Conservation (phyloP, 2,888 invertebrate species). For the Amblyjoppa fuscipennis region DNA sequence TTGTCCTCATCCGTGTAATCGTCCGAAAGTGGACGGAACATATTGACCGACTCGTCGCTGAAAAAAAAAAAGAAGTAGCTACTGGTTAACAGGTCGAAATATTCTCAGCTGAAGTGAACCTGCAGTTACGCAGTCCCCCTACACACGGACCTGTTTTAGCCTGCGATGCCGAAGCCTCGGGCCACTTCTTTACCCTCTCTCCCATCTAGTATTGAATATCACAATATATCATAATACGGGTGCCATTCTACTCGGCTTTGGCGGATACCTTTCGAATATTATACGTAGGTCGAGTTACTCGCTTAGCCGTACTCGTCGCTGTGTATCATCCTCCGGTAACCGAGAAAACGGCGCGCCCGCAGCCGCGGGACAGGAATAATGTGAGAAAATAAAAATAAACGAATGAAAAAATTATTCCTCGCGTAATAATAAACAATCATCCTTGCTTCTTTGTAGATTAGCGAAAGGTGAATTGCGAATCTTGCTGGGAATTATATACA, state of each 20-base stretch:
- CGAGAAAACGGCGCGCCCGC: neutral
- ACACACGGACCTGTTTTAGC: slow-evolving; percentile 42
- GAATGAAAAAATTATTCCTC: slow-evolving; percentile 3
- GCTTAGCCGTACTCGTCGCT: slow-evolving; percentile 14
- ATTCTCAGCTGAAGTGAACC: slow-evolving; percentile 24
- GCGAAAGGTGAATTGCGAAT: slow-evolving; percentile 37
- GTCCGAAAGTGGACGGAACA: slow-evolving; percentile 47
- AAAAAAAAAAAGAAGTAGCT: slow-evolving; percentile 31
- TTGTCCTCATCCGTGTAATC: slow-evolving; percentile 48
- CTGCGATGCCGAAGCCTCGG: slow-evolving; percentile 49
- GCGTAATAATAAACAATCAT: slow-evolving; percentile 45
- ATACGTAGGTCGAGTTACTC: slow-evolving; percentile 67
- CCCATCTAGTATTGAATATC: slow-evolving; percentile 76
- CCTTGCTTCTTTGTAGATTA: slow-evolving; percentile 8
- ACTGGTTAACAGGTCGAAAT: slow-evolving; percentile 36
- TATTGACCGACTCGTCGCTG: slow-evolving; percentile 36
- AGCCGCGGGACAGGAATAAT: neutral
- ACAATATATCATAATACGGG: slow-evolving; percentile 76
- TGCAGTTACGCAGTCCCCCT: slow-evolving; percentile 3
- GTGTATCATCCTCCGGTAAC: slow-evolving; percentile 13
- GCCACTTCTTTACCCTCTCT: slow-evolving; percentile 67
- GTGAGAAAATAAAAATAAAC: slow-evolving; percentile 9
- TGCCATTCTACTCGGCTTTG: slow-evolving; percentile 66
- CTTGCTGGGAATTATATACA: slow-evolving; percentile 1
- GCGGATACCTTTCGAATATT: slow-evolving; percentile 67